Conservation (phyloP, 2,113 vertebrate genomes). For the Paramisgurnus dabryanus region DNA sequence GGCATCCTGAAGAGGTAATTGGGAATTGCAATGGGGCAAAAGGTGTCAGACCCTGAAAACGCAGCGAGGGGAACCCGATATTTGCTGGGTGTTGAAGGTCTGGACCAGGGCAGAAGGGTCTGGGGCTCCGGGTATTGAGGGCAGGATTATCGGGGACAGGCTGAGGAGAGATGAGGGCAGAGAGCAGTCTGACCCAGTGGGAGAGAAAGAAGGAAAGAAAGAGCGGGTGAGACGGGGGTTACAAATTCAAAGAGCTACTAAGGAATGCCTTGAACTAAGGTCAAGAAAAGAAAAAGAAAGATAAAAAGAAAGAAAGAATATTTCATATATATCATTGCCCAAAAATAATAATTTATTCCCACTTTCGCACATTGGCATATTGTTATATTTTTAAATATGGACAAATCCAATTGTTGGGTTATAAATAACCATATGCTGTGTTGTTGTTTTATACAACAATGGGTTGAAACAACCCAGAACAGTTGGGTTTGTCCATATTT, state of each 20-base stretch:
- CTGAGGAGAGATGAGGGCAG: conserved; percentile 52
- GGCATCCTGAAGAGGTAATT: conserved; percentile 1
- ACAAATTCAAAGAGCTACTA: conserved; percentile 11
- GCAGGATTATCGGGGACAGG: conserved; percentile 54
- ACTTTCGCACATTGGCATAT: no score
- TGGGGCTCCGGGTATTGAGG: conserved; percentile 54
- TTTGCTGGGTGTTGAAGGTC: conserved; percentile 37
- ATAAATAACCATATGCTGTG: no score
- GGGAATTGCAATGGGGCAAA: conserved; percentile 10
- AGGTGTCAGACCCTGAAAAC: conserved; percentile 43
- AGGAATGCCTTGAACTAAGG: conserved; percentile 20
- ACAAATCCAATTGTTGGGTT: no score
- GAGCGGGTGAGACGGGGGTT: conserved; percentile 24
- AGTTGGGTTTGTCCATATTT: no score
- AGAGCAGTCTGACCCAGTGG: conserved; percentile 41
- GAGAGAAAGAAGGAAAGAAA: conserved; percentile 30
- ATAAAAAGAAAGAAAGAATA: not conserved
- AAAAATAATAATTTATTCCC: no score
- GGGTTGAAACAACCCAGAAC: no score
- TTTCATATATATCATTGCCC: no score
- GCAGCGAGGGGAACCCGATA: conserved; percentile 52
- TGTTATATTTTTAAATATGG: no score
- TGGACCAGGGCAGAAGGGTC: conserved; percentile 41
- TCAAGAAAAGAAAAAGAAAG: not conserved
- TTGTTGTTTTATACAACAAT: no score